These are phyloP conservation scores for Gymnorhina tibicen DNA, from an alignment of 2,113 vertebrate genomes.

Conservation along the genomic window DNA sequence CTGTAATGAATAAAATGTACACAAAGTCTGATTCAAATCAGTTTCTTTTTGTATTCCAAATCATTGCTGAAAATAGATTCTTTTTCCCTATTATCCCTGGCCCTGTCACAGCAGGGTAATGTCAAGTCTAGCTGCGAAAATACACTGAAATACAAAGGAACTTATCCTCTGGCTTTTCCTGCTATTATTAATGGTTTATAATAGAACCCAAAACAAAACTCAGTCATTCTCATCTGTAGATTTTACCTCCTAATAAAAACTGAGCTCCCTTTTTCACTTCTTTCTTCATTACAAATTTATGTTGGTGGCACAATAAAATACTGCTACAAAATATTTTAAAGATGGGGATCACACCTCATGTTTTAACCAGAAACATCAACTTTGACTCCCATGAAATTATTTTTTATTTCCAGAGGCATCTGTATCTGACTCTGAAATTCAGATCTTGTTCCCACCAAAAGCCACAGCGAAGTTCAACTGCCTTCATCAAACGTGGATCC, in stretches of 20 bases:
- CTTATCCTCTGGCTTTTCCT: slow-evolving; percentile 57
- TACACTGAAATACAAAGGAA: slow-evolving; percentile 56
- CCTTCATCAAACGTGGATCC: neutral
- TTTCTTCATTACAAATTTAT: neutral
- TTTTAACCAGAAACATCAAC: neutral
- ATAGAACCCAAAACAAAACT: slow-evolving; percentile 41
- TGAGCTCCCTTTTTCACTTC: neutral
- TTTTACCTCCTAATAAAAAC: slow-evolving; percentile 3
- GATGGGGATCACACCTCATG: neutral
- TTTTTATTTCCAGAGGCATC: neutral
- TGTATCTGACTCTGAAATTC: neutral
- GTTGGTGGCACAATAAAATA: neutral
- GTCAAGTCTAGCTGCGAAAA: slow-evolving; percentile 60
- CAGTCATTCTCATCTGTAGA: neutral
- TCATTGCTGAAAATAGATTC: slow-evolving; percentile 37
- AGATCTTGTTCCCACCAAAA: neutral
- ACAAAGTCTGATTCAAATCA: slow-evolving; percentile 42
- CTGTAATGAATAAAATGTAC: slow-evolving; percentile 15
- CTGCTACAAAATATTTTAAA: neutral
- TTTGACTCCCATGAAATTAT: neutral
- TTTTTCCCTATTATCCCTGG: neutral
- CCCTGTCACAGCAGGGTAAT: slow-evolving; percentile 42
- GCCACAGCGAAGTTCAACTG: neutral
- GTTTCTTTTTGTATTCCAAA: slow-evolving; percentile 11
- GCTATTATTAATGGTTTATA: slow-evolving; percentile 55